These are phyloP conservation scores for Tachystola acroxantha DNA, from an alignment of 2,888 invertebrate species.

Conservation along the genomic window DNA sequence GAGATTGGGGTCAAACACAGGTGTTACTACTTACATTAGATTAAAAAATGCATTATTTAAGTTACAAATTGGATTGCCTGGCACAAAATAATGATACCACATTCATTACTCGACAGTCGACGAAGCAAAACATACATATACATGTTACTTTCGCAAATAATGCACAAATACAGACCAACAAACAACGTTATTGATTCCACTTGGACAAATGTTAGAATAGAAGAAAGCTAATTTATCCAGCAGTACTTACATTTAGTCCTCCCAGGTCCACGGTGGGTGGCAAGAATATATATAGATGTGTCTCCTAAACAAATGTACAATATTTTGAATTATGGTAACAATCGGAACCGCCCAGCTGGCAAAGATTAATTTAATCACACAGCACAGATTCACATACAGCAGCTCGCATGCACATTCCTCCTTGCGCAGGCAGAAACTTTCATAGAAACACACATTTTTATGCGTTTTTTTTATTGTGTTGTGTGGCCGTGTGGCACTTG, in stretches of 20 bases:
- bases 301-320: neutral
- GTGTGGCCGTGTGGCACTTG: no score
- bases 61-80: no score
- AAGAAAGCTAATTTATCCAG: slow-evolving; percentile 13
- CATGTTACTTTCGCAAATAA: slow-evolving; percentile 2
- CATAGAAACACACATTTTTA: no score
- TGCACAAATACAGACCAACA: slow-evolving; percentile 12
- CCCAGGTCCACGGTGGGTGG: slow-evolving; percentile 15
- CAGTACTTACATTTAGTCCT: slow-evolving; percentile 28
- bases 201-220: slow-evolving; percentile 21
- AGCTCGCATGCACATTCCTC: no score
- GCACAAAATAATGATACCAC: no score
- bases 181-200: slow-evolving; percentile 43
- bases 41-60: no score
- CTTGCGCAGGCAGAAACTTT: no score
- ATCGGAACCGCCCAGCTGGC: slow-evolving; percentile 71
- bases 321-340: slow-evolving; percentile 10
- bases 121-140: no score
- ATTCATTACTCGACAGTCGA: no score
- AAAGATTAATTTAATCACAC: slow-evolving; percentile 41
- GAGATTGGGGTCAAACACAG: no score
- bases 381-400: slow-evolving; percentile 10
- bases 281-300: slow-evolving; percentile 10
- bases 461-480: no score
- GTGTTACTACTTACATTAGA: no score